Evolutionary conservation across 2,888 invertebrate species (phyloP).

Genomic region (Cheilosia vulpina): DNA sequence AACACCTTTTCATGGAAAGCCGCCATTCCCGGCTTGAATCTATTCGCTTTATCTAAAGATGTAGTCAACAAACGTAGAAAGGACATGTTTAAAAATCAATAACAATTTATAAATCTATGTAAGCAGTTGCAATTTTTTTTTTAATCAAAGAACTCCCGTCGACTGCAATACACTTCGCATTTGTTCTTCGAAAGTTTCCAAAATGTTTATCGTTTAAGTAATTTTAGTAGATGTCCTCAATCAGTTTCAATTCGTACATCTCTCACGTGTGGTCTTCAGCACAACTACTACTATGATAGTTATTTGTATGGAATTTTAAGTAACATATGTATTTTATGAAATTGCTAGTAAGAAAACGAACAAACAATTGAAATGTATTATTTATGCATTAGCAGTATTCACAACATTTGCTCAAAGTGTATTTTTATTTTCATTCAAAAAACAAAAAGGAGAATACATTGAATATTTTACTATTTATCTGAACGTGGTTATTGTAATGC

Average conservation of each 20-base stretch:
- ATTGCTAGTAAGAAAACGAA: not conserved
- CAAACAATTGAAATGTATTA: not conserved
- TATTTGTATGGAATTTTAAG: not conserved
- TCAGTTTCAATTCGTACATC: not conserved
- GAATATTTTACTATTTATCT: slow-evolving; percentile 28
- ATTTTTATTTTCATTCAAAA: slow-evolving; percentile 28
- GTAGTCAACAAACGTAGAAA: too few species aligned
- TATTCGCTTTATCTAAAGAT: too few species aligned
- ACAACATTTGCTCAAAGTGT: slow-evolving; percentile 42
- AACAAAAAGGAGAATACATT: slow-evolving; percentile 1
- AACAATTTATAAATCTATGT: too few species aligned
- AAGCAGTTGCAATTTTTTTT: too few species aligned
- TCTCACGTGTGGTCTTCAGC: slow-evolving; percentile 8
- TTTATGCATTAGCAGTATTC: slow-evolving; percentile 32
- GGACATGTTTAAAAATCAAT: too few species aligned
- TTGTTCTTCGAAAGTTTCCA: too few species aligned
- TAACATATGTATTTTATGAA: not conserved
- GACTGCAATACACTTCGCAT: too few species aligned
- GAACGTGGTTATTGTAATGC: slow-evolving; percentile 23
- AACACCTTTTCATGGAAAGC: too few species aligned
- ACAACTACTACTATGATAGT: slow-evolving; percentile 21
- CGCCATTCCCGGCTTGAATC: too few species aligned
- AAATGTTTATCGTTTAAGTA: not conserved
- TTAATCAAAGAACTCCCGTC: too few species aligned
- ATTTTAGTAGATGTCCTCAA: not conserved